Conservation (phyloP, 1,140 invertebrate genomes). For the Melipona quadrifasciata region DNA sequence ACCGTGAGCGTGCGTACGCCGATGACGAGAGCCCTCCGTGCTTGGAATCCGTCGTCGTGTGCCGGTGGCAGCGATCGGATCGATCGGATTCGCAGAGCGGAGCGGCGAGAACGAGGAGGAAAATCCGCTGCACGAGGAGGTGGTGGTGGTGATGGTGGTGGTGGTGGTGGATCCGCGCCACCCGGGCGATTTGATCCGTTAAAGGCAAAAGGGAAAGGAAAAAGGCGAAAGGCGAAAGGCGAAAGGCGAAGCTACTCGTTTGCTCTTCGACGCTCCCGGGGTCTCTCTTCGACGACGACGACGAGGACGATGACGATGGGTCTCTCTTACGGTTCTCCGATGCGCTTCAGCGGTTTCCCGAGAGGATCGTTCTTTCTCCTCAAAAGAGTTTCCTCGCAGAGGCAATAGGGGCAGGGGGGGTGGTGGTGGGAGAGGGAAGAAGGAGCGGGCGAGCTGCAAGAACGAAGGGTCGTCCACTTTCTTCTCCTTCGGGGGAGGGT, state of each 20-base stretch:
- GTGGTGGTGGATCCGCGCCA: too few species aligned
- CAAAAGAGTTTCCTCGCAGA: slow-evolving; percentile 35
- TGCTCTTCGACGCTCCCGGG: slow-evolving; percentile 13
- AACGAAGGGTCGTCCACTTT: slow-evolving; percentile 56
- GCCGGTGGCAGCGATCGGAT: neutral
- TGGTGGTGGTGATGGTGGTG: too few species aligned
- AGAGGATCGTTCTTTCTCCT: slow-evolving; percentile 55
- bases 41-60: slow-evolving; percentile 8
- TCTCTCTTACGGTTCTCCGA: slow-evolving; percentile 37
- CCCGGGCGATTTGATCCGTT: neutral
- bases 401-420: neutral
- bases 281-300: slow-evolving; percentile 29
- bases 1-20: slow-evolving; percentile 16
- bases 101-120: neutral
- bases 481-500: slow-evolving; percentile 23
- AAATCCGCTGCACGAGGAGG: neutral
- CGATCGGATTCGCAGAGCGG: neutral
- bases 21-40: neutral
- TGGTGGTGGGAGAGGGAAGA: neutral
- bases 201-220: neutral
- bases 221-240: neutral
- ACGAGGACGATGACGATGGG: too few species aligned
- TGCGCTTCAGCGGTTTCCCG: slow-evolving; percentile 46
- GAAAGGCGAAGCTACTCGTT: slow-evolving; percentile 16
- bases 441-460: neutral